Evolutionary conservation across 2,888 invertebrate genomes (phyloP).

Genomic region (Microchrysa polita): DNA sequence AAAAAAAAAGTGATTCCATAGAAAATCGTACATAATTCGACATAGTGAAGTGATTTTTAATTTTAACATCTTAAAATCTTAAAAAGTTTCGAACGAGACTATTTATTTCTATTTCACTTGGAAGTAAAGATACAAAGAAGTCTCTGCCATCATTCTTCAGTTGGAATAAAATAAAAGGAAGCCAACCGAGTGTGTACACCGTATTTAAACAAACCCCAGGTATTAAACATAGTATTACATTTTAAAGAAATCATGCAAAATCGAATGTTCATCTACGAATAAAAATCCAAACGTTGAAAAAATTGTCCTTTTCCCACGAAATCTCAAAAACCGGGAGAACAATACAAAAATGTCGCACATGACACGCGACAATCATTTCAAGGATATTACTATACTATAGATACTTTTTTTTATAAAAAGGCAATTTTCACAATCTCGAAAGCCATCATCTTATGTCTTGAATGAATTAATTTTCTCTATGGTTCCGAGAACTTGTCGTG

Average conservation of each 20-base stretch:
- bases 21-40: not conserved
- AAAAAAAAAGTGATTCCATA: not conserved
- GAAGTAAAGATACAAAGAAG: not conserved
- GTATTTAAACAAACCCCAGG: constrained; percentile 5
- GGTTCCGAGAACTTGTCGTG: constrained; percentile 16
- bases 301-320: not conserved
- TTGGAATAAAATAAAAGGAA: not conserved
- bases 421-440: not conserved
- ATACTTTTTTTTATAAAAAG: not conserved
- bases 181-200: not conserved
- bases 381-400: constrained; percentile 26
- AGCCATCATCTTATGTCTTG: not conserved
- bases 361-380: constrained; percentile 27
- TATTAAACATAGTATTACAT: no score
- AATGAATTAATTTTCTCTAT: not conserved
- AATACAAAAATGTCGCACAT: not conserved
- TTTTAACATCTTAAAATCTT: no score
- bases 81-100: no score
- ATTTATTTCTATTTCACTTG: no score
- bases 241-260: no score
- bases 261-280: not conserved
- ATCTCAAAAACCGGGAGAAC: not conserved
- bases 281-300: constrained; percentile 6
- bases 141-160: not conserved
- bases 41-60: constrained; percentile 13